phyloP scores from a whole-genome alignment of 2,113 vertebrate genomes.

The Anseranas semipalmata region DNA sequence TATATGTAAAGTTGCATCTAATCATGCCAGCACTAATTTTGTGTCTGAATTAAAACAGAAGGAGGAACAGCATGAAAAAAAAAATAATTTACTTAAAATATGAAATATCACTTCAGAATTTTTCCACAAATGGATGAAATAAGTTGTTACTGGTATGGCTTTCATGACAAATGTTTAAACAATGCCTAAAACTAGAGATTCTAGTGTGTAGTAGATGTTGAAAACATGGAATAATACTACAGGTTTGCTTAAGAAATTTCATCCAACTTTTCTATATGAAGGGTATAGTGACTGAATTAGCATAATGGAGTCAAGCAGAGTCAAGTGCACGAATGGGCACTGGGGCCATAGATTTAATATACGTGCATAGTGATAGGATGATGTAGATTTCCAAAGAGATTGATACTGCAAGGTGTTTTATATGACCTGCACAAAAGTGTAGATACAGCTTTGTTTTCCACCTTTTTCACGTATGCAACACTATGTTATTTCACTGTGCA shows the following conservation, averaged over 20 bases:
- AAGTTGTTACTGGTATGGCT: neutral
- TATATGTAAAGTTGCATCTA: neutral
- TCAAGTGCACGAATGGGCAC: neutral
- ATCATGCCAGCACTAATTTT: neutral
- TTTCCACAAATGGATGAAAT: neutral
- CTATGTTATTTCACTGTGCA: no score
- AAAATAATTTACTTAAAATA: neutral
- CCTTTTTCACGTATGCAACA: neutral
- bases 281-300: neutral
- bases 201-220: neutral
- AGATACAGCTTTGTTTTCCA: neutral
- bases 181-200: neutral
- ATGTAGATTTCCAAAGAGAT: neutral
- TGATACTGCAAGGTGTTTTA: neutral
- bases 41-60: neutral
- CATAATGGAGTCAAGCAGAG: fast-evolving
- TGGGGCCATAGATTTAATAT: neutral
- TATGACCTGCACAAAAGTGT: neutral
- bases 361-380: neutral
- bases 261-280: neutral
- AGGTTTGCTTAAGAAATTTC: neutral
- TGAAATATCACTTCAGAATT: neutral
- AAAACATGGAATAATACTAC: neutral
- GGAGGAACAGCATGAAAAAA: neutral
- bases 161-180: neutral